Evolutionary conservation across 2,113 vertebrate species (phyloP).

Genomic region (Microtus richardsoni): DNA sequence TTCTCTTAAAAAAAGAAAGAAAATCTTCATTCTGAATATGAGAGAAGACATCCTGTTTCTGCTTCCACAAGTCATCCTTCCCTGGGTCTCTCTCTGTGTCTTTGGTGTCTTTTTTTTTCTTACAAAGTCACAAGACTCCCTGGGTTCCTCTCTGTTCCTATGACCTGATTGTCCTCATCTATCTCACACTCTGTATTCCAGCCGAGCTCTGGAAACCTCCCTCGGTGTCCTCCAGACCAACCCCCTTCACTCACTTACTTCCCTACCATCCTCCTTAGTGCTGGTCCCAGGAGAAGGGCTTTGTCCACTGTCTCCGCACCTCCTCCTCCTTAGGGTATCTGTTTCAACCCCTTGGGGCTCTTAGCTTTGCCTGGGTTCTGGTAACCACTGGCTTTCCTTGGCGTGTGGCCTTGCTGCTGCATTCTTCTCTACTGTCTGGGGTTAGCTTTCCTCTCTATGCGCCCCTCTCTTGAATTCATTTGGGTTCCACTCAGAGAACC

Average conservation of each 20-base stretch:
- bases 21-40: neutral
- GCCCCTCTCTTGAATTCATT: too few relatives aligned
- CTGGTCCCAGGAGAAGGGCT: neutral
- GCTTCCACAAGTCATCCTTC: neutral
- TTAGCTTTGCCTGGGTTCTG: too few relatives aligned
- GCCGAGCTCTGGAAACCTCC: neutral
- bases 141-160: neutral
- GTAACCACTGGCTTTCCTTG: neutral
- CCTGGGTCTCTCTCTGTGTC: neutral
- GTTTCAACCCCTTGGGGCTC: neutral
- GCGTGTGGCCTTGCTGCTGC: neutral
- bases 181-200: neutral
- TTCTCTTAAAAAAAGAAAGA: neutral
- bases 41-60: neutral
- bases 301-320: too few relatives aligned
- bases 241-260: fast-evolving
- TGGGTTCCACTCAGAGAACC: neutral
- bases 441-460: neutral
- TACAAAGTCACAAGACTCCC: neutral
- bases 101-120: neutral
- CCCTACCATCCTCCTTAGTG: neutral
- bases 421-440: neutral
- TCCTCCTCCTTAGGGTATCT: neutral
- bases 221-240: neutral
- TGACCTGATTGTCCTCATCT: fast-evolving